A percentile compares a stretch with the other conserved stretches of the same genome.
Evolutionary conservation across 2,113 vertebrate genomes (phyloP).

Genomic region (Bubo scandiacus): DNA sequence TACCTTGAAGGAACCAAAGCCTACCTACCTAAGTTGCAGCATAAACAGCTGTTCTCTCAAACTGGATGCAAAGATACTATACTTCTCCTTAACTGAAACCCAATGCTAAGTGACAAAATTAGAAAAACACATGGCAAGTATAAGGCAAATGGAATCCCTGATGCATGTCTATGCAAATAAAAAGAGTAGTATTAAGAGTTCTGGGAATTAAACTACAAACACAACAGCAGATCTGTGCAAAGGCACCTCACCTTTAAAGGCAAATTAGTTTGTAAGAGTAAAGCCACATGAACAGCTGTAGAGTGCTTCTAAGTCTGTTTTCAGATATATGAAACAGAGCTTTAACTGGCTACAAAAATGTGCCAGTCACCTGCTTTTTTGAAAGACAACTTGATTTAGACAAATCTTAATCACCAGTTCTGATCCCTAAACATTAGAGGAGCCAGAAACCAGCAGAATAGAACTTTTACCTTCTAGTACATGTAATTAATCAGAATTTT

Average conservation of each 20-base stretch:
- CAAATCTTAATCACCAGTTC: background rate
- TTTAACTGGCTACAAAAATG: background rate
- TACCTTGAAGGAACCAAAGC: background rate
- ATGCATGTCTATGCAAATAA: background rate
- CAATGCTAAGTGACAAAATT: background rate
- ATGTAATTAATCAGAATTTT: background rate
- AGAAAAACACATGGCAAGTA: background rate
- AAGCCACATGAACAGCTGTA: background rate
- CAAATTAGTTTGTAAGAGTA: background rate
- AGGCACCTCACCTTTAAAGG: background rate
- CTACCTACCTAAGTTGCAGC: background rate
- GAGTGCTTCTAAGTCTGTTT: background rate
- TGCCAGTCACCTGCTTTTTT: background rate
- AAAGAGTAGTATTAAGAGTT: background rate
- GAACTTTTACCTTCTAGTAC: background rate
- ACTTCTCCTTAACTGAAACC: background rate
- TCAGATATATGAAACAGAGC: background rate
- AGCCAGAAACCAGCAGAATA: background rate
- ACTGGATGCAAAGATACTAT: background rate
- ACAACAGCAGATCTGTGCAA: accelerated
- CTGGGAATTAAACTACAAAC: background rate
- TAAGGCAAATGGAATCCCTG: background rate
- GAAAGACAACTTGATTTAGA: background rate
- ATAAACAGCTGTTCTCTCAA: background rate
- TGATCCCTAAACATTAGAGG: background rate